These are phyloP conservation scores for Cyclophora albipunctata DNA, from an alignment of 2,888 invertebrate species.

Conservation along the genomic window DNA sequence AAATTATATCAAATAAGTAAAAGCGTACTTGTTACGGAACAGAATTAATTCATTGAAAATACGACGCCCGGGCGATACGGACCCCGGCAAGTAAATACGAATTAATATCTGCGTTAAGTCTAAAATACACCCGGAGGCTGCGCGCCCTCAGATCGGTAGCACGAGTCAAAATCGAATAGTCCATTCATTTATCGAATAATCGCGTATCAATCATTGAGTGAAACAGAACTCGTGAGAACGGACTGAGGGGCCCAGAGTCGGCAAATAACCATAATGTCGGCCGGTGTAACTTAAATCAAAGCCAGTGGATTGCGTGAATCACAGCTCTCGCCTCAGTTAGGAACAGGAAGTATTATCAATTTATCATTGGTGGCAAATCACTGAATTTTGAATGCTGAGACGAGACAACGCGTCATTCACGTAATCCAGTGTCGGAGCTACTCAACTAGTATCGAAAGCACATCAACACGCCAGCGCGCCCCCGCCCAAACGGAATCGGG, in stretches of 20 bases:
- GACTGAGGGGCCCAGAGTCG: constrained; percentile 48
- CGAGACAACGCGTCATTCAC: constrained; percentile 45
- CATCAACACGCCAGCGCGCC: constrained; percentile 37
- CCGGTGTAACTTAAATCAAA: constrained; percentile 22
- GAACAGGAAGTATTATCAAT: constrained; percentile 63
- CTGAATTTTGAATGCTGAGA: constrained; percentile 63
- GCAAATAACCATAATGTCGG: constrained; percentile 22
- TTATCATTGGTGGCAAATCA: constrained; percentile 71
- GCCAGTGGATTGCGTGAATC: constrained; percentile 63
- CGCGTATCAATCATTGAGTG: constrained; percentile 24
- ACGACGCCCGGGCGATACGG: constrained; percentile 23
- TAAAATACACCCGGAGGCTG: constrained; percentile 43
- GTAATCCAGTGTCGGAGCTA: constrained; percentile 54
- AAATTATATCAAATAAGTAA: constrained; percentile 67
- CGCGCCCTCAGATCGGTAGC: constrained; percentile 47
- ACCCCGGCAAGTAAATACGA: constrained; percentile 28
- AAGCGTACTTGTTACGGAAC: constrained; percentile 68
- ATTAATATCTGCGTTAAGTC: constrained; percentile 37
- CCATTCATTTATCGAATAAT: constrained; percentile 21
- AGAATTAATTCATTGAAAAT: constrained; percentile 38
- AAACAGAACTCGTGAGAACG: constrained; percentile 35
- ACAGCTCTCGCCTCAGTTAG: constrained; percentile 50
- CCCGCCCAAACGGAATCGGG: constrained; percentile 16
- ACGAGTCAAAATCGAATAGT: constrained; percentile 28
- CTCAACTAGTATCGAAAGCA: constrained; percentile 62